Conservation (phyloP, 2,113 vertebrate genomes). For the Heptranchias perlo region DNA sequence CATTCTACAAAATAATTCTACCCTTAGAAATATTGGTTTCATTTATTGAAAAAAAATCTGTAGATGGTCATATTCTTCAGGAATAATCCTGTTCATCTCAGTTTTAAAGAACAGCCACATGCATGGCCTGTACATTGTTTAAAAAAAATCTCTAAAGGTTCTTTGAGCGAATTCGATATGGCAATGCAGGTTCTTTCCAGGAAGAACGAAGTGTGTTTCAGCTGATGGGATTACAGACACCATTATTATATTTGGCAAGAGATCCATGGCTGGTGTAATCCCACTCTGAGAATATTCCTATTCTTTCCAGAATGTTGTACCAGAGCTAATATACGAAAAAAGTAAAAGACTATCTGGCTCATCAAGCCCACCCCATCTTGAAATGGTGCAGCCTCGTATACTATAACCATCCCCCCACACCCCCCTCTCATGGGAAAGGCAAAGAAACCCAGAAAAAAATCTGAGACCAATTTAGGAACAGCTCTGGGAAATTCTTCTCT, state of each 20-base stretch:
- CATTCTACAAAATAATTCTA: background rate
- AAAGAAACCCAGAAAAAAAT: background rate
- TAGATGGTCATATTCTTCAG: background rate
- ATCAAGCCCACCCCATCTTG: background rate
- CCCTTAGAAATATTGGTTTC: background rate
- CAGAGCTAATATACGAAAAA: background rate
- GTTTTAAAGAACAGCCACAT: background rate
- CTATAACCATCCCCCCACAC: background rate
- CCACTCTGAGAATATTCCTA: background rate
- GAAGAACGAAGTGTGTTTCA: background rate
- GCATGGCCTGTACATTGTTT: background rate
- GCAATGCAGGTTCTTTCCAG: background rate
- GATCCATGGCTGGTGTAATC: background rate
- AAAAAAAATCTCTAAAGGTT: background rate
- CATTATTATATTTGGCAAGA: constrained; percentile 5
- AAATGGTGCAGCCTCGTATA: background rate
- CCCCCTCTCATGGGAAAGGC: too few species aligned
- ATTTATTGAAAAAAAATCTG: background rate
- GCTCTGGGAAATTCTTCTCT: background rate
- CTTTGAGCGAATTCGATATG: background rate
- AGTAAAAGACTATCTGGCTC: background rate
- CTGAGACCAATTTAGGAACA: background rate
- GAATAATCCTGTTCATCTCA: background rate
- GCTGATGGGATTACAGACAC: background rate
- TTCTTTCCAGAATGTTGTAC: background rate